Evolutionary conservation across 1,140 invertebrate genomes (phyloP).

Genomic region (Neuroterus valhalla): DNA sequence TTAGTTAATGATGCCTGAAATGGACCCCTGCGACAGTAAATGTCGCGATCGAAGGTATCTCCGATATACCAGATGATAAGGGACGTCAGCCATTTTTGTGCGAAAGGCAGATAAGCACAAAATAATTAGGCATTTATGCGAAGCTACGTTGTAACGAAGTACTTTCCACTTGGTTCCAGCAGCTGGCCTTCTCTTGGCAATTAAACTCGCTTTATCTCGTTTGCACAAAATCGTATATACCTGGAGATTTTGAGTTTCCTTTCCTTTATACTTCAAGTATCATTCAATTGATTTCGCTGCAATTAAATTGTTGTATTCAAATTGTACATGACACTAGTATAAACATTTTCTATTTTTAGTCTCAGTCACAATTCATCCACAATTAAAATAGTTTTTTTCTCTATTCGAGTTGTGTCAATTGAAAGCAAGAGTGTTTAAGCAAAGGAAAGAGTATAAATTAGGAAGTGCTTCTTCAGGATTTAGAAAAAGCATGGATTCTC

Average conservation of each 20-base stretch:
- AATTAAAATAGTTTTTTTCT: no score
- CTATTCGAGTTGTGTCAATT: background rate
- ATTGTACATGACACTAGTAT: no score
- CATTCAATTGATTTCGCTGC: background rate
- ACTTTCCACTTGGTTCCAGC: conserved; percentile 58
- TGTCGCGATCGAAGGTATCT: conserved; percentile 16
- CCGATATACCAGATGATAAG: conserved; percentile 17
- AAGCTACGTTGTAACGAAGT: conserved; percentile 54
- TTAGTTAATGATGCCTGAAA: conserved; percentile 15
- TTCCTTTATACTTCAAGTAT: background rate
- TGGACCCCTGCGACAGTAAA: conserved; percentile 22
- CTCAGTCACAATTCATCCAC: no score
- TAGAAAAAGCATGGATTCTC: background rate
- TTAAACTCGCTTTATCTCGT: conserved; percentile 56
- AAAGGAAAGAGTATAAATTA: background rate
- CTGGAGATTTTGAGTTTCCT: conserved; percentile 21
- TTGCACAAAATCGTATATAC: conserved; percentile 48
- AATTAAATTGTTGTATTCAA: background rate
- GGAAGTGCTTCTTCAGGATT: background rate
- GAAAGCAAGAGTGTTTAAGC: background rate
- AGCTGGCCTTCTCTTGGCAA: conserved; percentile 57
- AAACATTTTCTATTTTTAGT: no score
- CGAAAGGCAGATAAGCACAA: conserved; percentile 52
- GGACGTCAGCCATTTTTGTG: conserved; percentile 50
- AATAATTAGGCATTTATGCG: conserved; percentile 56